These are phyloP conservation scores for Rachycentron canadum DNA, from an alignment of 2,797 vertebrate genomes.

Conservation along the genomic window DNA sequence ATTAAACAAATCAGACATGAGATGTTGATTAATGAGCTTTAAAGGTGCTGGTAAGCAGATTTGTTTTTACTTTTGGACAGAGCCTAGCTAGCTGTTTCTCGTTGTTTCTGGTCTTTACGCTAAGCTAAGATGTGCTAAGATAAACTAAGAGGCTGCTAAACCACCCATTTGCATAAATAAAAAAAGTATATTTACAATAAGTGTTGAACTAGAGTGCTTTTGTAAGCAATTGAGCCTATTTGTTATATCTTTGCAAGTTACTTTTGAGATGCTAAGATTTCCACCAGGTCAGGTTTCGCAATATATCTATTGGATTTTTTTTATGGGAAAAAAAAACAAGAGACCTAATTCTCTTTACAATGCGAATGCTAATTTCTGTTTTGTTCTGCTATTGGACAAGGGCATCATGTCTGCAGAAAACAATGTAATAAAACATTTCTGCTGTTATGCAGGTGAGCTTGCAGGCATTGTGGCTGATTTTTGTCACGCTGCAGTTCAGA, in stretches of 20 bases:
- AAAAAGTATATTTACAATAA: not conserved
- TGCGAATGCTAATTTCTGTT: not conserved
- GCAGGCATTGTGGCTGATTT: constrained; percentile 44
- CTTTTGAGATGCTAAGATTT: not conserved
- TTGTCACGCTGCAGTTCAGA: constrained; percentile 44
- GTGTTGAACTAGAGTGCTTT: not conserved
- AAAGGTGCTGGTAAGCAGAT: not conserved
- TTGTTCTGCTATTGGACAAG: not conserved
- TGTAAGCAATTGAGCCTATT: not conserved
- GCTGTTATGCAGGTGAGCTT: constrained; percentile 10
- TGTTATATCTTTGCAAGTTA: not conserved
- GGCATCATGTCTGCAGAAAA: not conserved
- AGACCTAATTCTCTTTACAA: not conserved
- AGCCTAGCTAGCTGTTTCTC: not conserved
- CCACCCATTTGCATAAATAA: not conserved
- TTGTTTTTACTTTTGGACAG: not conserved
- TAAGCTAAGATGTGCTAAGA: not conserved
- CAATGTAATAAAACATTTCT: not conserved
- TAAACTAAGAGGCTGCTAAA: not conserved
- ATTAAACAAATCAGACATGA: not conserved
- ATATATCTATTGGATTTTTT: too few relatives aligned
- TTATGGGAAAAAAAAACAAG: too few relatives aligned
- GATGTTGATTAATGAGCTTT: not conserved
- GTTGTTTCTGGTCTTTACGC: not conserved
- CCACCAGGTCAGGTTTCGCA: not conserved